Evolutionary conservation across 1,140 invertebrate species (phyloP), one percentile per base, ranked within the genome.

Genomic region (Papilio xuthus): DNA sequence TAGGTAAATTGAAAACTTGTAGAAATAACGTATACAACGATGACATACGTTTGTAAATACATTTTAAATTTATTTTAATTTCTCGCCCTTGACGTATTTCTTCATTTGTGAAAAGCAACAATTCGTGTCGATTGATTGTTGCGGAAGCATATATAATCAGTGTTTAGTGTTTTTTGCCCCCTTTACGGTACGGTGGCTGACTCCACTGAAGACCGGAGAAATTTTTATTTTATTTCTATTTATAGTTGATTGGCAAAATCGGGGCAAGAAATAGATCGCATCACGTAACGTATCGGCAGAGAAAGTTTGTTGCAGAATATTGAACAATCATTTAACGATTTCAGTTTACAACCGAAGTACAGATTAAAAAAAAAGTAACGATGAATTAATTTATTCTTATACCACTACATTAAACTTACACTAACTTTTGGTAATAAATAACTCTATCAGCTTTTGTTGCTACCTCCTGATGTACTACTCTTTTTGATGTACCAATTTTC

Each of bases 401-500:
- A 82, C 60, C 80, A 77, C 77, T 77, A 82, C 82, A 81, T 69
- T 74, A 67, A 79, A 63, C 77, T 79, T 83, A 81, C 60, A 80
- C 78, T 81, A 83, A 76, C 70, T 78, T 83, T 82, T 79, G 75
- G 78, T 78, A 88, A 88, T 89, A 89, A 88, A 88, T 88, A 82
- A 82, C 84, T 60, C 74, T 89, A 92, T 92, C 89, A 91, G 78
- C 90, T 92, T 81, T 79, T 77, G 28, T 81, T 86, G 47, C 81
- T 83, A 32, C 85, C 85, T 70, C 81, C 88, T 28, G 88, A 81
- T 32, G 86, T 86, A 60, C 84, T 90, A 12, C 89, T 90, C 88
- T 94, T 92, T 79, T 93, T 93, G 28, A 93, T 89, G 78, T 91
- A 92, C 87, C 89, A 93, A 80, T 94, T 94, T 85, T 94, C 92